Conservation (phyloP, 2,113 vertebrate species). For the Myxocyprinus asiaticus region DNA sequence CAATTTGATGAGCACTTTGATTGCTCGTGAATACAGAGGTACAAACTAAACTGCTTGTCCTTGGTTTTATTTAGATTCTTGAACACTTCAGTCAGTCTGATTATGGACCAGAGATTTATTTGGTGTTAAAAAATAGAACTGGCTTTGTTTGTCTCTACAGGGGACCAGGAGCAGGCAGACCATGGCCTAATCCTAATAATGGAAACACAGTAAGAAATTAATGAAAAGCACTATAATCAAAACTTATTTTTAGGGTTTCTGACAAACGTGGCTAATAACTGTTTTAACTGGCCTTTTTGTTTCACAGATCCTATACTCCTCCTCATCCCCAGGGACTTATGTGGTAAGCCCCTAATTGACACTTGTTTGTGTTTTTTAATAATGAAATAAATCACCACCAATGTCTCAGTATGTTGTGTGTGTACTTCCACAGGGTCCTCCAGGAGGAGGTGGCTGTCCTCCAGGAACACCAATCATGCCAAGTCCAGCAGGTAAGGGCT, state of each 20-base stretch:
- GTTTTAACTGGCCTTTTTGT: slow-evolving; percentile 46
- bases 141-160: slow-evolving; percentile 61
- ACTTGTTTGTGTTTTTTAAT: background rate
- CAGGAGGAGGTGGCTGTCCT: slow-evolving; percentile 51
- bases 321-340: slow-evolving; percentile 88
- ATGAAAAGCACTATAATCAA: background rate
- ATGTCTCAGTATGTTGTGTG: too few relatives aligned
- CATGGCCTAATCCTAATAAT: slow-evolving; percentile 87
- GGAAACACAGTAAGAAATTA: slow-evolving; percentile 81
- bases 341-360: slow-evolving; percentile 78
- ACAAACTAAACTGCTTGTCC: background rate
- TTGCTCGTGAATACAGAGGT: background rate
- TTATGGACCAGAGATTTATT: background rate
- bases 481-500: slow-evolving; percentile 54
- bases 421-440: slow-evolving; percentile 45
- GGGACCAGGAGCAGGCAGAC: slow-evolving; percentile 83
- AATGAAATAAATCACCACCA: too few relatives aligned
- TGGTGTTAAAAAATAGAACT: background rate
- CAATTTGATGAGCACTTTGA: background rate
- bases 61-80: background rate
- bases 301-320: slow-evolving; percentile 84
- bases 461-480: slow-evolving; percentile 58
- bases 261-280: slow-evolving; percentile 42
- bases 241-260: slow-evolving; percentile 23
- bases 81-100: background rate